Evolutionary conservation across 1,140 invertebrate genomes (phyloP), one percentile per base, ranked within the genome.

Genomic region (Hylaeus volcanicus): DNA sequence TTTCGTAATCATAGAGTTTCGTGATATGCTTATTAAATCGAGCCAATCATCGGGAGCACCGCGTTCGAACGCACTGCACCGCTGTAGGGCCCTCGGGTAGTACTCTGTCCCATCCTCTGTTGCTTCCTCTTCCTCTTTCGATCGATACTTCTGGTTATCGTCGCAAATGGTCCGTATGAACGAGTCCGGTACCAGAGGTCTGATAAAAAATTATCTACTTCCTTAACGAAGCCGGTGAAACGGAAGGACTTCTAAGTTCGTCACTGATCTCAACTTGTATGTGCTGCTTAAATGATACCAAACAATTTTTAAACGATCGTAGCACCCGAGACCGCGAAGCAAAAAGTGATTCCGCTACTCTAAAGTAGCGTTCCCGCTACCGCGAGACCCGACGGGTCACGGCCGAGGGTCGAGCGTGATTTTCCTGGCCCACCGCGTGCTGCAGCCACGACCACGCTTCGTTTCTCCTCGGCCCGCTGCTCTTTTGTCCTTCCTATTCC

Each of bases 21-120:
- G 66, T 82, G 88, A 86, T 89, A 89, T 88, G 86, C 88, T 89
- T 89, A 89, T 89, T 89, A 89, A 89, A 89, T 89, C 88, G 70
- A 63, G 14, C 53, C 74, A 83, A 88, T 88, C 80, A 78, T 79
- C 72, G 56, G 37, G 26, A 15, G 70, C 26, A 26, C 26, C 26
- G 26, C 61, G 51, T 1, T 56, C 68, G 45, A 5, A 26, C 51
- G 39, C n/a, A 11, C 48, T 15, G 68, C 76, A 12, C 56, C 12
- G 26, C 15, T 12, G n/a, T 41, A 14, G 39, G 74, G 39, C 51
- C 73, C 63, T 73, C 68, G 68, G 61, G 43, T 48, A 41, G 26
- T 51, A 51, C 8, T 58, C 48, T 73, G 61, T 63, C 53, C 14
- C 6, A 14, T 48, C 51, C n/a, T 26, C 39, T 73, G 26, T 26